A percentile compares a stretch with the other conserved stretches of the same genome.
phyloP scores from a whole-genome alignment of 2,888 invertebrate species.

The Neoscelio sp. region DNA sequence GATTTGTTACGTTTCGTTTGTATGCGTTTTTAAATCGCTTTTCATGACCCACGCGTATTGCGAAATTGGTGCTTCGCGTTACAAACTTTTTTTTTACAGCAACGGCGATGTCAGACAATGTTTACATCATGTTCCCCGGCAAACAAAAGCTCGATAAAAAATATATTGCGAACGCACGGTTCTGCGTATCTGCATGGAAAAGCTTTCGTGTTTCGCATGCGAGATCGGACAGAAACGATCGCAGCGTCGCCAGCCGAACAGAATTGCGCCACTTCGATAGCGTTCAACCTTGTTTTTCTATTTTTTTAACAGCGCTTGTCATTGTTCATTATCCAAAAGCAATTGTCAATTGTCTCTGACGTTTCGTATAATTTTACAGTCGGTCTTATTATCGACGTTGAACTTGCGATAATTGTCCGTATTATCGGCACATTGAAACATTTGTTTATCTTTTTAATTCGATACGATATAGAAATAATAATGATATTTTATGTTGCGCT shows the following conservation, averaged over 20 bases:
- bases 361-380: no score
- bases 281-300: conserved; percentile 37
- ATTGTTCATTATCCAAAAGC: conserved; percentile 41
- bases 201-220: conserved; percentile 23
- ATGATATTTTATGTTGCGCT: no score
- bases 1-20: no score
- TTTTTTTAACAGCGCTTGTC: conserved; percentile 26
- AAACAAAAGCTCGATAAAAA: conserved; percentile 17
- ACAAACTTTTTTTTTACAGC: conserved; percentile 14
- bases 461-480: no score
- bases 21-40: no score
- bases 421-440: no score
- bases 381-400: no score
- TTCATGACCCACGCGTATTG: no score
- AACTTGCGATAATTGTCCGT: no score
- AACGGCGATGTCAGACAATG: neutral
- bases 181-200: conserved; percentile 9
- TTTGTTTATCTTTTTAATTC: no score
- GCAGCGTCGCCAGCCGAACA: neutral
- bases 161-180: neutral
- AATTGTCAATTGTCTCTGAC: no score
- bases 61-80: neutral
- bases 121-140: neutral
- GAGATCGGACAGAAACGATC: conserved; percentile 19
- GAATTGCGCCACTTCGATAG: conserved; percentile 10